Base-by-base conservation (phyloP, 2,888 invertebrate genomes). In the Hirtodrosophila histrioides region DNA sequence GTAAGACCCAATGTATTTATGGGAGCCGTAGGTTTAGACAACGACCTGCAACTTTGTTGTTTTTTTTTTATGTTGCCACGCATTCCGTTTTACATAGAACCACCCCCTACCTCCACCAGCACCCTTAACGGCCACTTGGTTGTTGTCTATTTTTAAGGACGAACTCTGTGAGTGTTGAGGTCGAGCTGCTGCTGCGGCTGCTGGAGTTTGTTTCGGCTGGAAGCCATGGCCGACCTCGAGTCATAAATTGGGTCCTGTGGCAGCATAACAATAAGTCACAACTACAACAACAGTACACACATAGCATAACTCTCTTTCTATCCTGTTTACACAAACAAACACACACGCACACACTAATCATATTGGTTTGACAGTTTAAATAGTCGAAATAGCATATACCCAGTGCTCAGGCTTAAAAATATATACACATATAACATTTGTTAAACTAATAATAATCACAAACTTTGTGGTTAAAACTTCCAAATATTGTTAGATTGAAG, bases 241-340 rank as follows among this genome's bases (percentile, higher is more conserved):
- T 81, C 86, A 88, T 86, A 88, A 86, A 86, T 87, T 88, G 76
- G 69, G 75, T 66, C 74, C 86, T 80, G 78, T 83, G 76, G 71
- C 81, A 74, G 85, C 84, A 88, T 87, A 88, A 86, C 88, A 87
- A 86, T 88, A 87, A 86, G 83, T 85, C 76, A 77, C 62, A 75
- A 74, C 65, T 41, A 69, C 73, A 55, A 29, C 24, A 49, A 50
- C 27, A 39, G 64, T 33, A 43, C 51, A 77, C 45, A 64, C 37
- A 39, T 5, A 60, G 40, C 49, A 58, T 29, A 54, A 45, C 41
- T 45, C 57, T 35, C 24, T 17, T 35, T 39, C n/a, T 11, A 17
- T 49, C 12, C 27, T 36, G 31, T 10, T 45, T 36, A n/a, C 44
- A 51, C 35, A 43, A 17, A 60, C 45, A 48, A 8, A 44, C 39